Percentiles rank a stretch among this genome's conserved stretches.
Conservation (phyloP, 2,888 invertebrate species). For the Tipula helvola region DNA sequence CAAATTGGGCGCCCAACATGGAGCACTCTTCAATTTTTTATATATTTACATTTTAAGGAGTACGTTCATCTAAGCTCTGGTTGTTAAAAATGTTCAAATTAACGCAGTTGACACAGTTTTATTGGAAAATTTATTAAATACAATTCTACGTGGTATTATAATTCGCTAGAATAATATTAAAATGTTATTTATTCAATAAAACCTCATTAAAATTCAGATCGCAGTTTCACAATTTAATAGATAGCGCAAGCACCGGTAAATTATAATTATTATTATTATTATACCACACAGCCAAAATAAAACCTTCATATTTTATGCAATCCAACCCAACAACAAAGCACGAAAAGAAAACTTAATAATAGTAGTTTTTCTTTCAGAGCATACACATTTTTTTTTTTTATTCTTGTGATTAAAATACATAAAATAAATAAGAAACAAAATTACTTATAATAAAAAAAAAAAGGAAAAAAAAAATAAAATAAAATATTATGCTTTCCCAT, state of each 20-base stretch:
- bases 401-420: conserved; percentile 4
- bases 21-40: too few relatives aligned
- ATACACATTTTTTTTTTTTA: not conserved
- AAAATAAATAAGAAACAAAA: conserved; percentile 4
- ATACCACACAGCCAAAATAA: not conserved
- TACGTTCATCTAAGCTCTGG: too few relatives aligned
- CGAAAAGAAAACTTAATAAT: not conserved
- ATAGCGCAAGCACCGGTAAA: not conserved
- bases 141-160: not conserved
- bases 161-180: not conserved
- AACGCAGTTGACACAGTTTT: too few relatives aligned
- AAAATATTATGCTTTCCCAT: not conserved
- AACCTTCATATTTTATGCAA: conserved; percentile 4
- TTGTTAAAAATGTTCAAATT: too few relatives aligned
- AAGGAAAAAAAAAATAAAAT: not conserved
- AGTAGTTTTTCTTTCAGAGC: not conserved
- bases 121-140: not conserved
- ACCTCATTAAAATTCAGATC: not conserved
- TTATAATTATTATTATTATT: not conserved
- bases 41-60: too few relatives aligned
- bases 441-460: not conserved
- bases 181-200: not conserved
- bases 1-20: too few relatives aligned
- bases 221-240: not conserved
- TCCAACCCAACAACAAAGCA: not conserved